These are phyloP conservation scores for Chaetorhynchus papuensis DNA, from an alignment of 2,113 vertebrate genomes.

Conservation along the genomic window DNA sequence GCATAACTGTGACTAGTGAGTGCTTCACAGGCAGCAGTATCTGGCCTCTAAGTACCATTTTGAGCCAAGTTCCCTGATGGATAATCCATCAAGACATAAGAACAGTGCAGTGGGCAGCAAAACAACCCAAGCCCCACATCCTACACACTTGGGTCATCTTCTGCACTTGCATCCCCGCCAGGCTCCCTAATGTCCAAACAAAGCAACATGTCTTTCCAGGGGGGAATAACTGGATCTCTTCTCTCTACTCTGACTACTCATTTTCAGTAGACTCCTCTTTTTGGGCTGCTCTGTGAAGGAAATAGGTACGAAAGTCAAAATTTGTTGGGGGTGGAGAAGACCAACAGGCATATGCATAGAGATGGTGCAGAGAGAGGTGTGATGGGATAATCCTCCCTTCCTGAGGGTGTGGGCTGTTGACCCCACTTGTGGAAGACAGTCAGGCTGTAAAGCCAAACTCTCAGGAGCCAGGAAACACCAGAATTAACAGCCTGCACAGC, in stretches of 20 bases:
- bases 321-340: background rate
- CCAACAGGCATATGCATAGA: background rate
- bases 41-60: background rate
- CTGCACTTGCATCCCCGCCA: background rate
- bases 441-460: background rate
- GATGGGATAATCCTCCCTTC: background rate
- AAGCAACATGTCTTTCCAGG: fast-evolving
- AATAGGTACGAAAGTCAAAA: background rate
- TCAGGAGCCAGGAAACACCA: background rate
- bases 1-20: no score
- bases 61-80: background rate
- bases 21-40: background rate
- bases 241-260: background rate
- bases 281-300: background rate
- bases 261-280: background rate
- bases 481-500: background rate
- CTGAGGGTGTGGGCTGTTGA: background rate
- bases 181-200: background rate
- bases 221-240: background rate
- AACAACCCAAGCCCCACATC: background rate
- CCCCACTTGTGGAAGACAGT: background rate
- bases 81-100: background rate
- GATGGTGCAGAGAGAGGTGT: background rate
- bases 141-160: background rate
- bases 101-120: background rate